These are phyloP conservation scores for Trimorus sp. DNA, from an alignment of 2,888 invertebrate genomes.

Conservation along the genomic window DNA sequence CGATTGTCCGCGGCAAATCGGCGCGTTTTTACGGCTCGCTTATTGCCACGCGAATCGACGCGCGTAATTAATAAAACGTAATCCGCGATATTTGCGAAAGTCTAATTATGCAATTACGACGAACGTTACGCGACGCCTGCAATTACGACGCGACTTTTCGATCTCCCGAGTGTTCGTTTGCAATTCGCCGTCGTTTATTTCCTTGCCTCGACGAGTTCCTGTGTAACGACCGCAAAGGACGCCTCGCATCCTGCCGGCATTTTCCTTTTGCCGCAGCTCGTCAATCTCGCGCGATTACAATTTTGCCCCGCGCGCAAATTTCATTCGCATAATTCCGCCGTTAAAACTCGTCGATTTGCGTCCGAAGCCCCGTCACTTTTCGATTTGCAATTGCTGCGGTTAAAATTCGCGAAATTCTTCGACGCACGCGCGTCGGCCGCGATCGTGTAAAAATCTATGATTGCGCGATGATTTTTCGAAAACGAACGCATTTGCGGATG, in stretches of 20 bases:
- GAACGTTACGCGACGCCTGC: constrained; percentile 14
- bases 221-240: constrained; percentile 30
- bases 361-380: background rate
- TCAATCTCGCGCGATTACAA: constrained; percentile 32
- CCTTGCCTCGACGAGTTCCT: constrained; percentile 30
- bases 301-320: background rate
- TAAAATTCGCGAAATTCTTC: too few species aligned
- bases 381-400: background rate
- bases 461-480: too few species aligned
- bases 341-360: constrained; percentile 15
- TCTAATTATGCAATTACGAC: constrained; percentile 33
- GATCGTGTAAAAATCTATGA: too few species aligned
- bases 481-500: too few species aligned
- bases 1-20: constrained; percentile 17
- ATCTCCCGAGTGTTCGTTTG: constrained; percentile 17
- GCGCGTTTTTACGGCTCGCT: constrained; percentile 9
- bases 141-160: constrained; percentile 38
- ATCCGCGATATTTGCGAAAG: constrained; percentile 42
- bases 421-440: too few species aligned
- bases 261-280: constrained; percentile 1
- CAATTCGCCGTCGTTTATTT: constrained; percentile 30
- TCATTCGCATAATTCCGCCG: constrained; percentile 28
- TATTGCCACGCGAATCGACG: constrained; percentile 14
- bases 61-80: constrained; percentile 31
- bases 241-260: constrained; percentile 1